A percentile compares a stretch with the other conserved stretches of the same genome.
Conservation (phyloP, 2,113 vertebrate genomes). For the Oostethus manadensis region DNA sequence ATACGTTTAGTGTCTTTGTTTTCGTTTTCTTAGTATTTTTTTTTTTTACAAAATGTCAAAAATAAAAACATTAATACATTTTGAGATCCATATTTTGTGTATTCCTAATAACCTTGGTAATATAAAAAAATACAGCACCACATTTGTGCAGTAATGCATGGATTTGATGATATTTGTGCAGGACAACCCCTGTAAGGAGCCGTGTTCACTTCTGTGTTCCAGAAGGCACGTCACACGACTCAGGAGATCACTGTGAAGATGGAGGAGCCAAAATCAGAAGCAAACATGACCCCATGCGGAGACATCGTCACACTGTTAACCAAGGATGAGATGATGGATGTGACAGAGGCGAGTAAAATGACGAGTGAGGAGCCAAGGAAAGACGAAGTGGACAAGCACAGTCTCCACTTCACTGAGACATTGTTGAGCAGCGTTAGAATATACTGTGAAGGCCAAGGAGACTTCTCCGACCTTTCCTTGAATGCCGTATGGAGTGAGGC, state of each 20-base stretch:
- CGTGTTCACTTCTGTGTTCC: background rate
- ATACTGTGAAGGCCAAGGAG: background rate
- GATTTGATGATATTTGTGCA: conserved; percentile 1
- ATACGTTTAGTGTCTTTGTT: too few species aligned
- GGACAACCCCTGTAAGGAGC: background rate
- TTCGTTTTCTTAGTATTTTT: too few species aligned
- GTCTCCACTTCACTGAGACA: background rate
- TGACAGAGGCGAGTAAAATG: background rate
- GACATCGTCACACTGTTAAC: conserved; percentile 26
- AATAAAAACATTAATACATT: too few species aligned
- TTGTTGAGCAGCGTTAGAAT: conserved; percentile 34
- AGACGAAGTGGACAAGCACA: background rate
- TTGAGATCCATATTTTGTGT: too few species aligned
- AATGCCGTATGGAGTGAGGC: conserved; percentile 17
- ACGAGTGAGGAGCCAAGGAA: too few species aligned
- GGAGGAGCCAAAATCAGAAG: background rate
- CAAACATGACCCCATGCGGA: background rate
- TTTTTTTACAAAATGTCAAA: too few species aligned
- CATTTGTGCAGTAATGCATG: too few species aligned
- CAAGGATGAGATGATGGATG: conserved; percentile 24
- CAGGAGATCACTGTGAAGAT: background rate
- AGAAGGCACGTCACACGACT: background rate
- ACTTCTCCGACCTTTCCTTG: background rate
- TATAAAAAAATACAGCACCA: too few species aligned
- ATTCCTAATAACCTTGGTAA: too few species aligned